A percentile compares a stretch with the other conserved stretches of the same genome.
These are phyloP conservation scores for Apistogramma diplotaenia DNA, from an alignment of 2,113 vertebrate genomes.

Conservation along the genomic window DNA sequence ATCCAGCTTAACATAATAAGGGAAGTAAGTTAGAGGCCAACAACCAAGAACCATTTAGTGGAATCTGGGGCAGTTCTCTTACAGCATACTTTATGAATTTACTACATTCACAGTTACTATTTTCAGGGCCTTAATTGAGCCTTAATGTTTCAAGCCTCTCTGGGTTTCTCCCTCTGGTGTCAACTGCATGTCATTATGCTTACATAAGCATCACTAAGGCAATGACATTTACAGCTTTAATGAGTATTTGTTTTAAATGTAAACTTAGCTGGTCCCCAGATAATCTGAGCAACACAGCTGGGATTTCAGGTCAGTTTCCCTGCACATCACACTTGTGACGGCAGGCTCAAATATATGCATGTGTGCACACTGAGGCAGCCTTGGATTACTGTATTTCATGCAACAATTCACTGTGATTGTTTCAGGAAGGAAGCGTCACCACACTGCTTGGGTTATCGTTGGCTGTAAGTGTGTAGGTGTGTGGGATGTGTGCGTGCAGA, in stretches of 20 bases:
- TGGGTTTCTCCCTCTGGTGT: background rate
- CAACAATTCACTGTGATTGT: no score
- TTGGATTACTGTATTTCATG: no score
- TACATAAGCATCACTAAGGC: background rate
- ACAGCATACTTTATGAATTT: background rate
- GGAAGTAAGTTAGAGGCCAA: background rate
- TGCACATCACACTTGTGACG: background rate
- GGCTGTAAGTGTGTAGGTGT: background rate
- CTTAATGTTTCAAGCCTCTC: background rate
- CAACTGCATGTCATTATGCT: background rate
- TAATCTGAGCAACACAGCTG: background rate
- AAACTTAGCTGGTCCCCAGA: background rate
- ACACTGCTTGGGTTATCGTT: background rate
- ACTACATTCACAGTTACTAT: background rate
- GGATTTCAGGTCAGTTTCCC: background rate
- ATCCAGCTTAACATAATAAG: no score
- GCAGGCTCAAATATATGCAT: background rate
- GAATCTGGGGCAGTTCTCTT: background rate
- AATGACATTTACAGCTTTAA: background rate
- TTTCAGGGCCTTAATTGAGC: background rate
- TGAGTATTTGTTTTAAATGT: background rate
- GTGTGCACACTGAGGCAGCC: background rate
- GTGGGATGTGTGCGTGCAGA: background rate
- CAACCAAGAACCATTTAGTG: background rate
- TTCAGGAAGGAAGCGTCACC: background rate